Conservation (phyloP, 2,888 invertebrate species). For the Parthenolecanium corni region DNA sequence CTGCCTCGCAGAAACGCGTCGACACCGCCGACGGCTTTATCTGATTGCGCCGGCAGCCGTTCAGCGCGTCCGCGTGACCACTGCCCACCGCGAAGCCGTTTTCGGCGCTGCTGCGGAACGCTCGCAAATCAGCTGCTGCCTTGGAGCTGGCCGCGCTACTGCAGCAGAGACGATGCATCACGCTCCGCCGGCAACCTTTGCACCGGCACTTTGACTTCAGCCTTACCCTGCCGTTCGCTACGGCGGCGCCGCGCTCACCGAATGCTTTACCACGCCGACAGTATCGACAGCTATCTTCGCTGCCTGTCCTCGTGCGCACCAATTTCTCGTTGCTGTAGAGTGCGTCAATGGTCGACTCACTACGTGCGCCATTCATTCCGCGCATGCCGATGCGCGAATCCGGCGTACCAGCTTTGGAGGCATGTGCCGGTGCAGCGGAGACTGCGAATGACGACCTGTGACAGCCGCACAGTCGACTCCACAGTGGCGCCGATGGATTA, state of each 20-base stretch:
- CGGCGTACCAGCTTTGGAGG: too few species aligned
- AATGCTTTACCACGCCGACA: conserved; percentile 26
- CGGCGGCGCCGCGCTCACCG: neutral
- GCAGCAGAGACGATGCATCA: neutral
- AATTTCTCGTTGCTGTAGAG: too few species aligned
- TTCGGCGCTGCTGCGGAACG: conserved; percentile 27
- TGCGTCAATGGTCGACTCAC: too few species aligned
- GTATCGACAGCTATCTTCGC: conserved; percentile 32
- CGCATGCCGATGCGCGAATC: too few species aligned
- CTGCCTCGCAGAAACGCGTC: conserved; percentile 5
- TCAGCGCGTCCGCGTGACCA: too few species aligned
- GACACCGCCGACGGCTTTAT: conserved; percentile 22
- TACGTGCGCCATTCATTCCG: too few species aligned
- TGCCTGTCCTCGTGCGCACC: conserved; percentile 12
- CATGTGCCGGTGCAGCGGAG: neutral
- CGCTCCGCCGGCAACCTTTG: neutral
- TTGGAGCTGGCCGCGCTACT: conserved; percentile 7
- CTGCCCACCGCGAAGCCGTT: conserved; percentile 31
- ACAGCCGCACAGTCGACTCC: conserved; percentile 6
- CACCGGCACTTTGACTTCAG: neutral
- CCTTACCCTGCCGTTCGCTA: too few species aligned
- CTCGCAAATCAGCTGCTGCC: conserved; percentile 2
- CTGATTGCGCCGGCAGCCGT: conserved; percentile 30
- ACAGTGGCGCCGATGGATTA: too few species aligned
- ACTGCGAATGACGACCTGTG: conserved; percentile 20